Conservation (phyloP, 1,140 invertebrate genomes). For the Elysia chlorotica region DNA sequence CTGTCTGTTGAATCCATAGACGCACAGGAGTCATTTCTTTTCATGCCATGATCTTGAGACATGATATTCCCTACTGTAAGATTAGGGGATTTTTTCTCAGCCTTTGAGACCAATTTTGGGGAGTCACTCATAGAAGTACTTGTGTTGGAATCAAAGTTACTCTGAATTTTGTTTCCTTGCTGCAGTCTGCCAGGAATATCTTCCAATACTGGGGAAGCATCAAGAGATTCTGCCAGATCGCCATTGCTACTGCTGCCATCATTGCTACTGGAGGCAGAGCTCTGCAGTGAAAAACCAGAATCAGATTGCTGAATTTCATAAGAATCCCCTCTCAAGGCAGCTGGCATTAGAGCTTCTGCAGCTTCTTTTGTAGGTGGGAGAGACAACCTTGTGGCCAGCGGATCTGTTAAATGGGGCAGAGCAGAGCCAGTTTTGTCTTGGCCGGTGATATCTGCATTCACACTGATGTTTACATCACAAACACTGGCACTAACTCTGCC, state of each 20-base stretch:
- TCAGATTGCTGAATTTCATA: slow-evolving; percentile 37
- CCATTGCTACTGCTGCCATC: not conserved
- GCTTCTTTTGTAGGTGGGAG: not conserved
- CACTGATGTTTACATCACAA: no score
- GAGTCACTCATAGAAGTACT: no score
- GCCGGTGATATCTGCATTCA: no score
- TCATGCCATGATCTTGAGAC: no score
- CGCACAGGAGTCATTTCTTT: slow-evolving; percentile 10
- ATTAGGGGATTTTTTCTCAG: not conserved
- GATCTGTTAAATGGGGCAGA: no score
- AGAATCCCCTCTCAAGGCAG: slow-evolving; percentile 14
- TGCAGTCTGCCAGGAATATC: not conserved
- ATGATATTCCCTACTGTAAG: not conserved
- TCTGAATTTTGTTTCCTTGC: no score
- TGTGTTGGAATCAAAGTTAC: no score
- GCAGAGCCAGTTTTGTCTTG: no score
- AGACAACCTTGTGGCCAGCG: slow-evolving; percentile 10
- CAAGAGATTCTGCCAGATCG: no score
- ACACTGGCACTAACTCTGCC: no score
- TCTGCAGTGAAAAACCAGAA: slow-evolving; percentile 41
- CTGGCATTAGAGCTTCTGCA: not conserved
- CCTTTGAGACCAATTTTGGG: no score
- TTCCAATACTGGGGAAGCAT: not conserved
- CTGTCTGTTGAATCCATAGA: slow-evolving; percentile 37
- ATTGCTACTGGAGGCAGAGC: slow-evolving; percentile 15